A percentile compares a stretch with the other conserved stretches of the same genome.
phyloP scores from a whole-genome alignment of 2,113 vertebrate genomes.

The Gnathonemus echidnorhynchus region DNA sequence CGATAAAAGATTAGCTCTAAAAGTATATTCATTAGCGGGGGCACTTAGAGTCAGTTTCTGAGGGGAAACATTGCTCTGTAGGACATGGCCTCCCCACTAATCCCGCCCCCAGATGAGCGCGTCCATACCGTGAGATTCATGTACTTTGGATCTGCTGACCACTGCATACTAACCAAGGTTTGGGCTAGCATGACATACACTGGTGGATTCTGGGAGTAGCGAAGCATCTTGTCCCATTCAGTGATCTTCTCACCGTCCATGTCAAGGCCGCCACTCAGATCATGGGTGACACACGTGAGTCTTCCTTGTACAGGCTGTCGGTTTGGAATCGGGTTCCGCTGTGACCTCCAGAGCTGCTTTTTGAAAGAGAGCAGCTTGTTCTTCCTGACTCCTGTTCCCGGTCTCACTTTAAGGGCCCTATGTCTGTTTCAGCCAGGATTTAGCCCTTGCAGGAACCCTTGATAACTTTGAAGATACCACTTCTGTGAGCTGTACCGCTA shows the following conservation, averaged over 20 bases:
- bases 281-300: background rate
- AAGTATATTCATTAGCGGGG: conserved; percentile 13
- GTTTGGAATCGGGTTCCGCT: background rate
- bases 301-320: background rate
- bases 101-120: background rate
- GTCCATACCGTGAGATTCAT: background rate
- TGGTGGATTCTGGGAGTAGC: background rate
- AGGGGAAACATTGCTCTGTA: background rate
- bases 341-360: background rate
- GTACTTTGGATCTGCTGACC: background rate
- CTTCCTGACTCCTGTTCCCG: background rate
- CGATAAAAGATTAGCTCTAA: conserved; percentile 11
- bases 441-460: background rate
- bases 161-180: background rate
- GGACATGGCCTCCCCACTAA: background rate
- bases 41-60: background rate
- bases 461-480: background rate
- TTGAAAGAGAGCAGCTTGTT: too few relatives aligned
- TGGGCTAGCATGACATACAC: background rate
- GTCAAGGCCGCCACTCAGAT: background rate
- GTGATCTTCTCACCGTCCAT: background rate
- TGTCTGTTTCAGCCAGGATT: background rate
- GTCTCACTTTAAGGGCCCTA: background rate
- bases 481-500: background rate
- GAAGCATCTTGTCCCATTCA: background rate